Conservation (phyloP, 2,797 vertebrate genomes). For the Tinamus major region DNA sequence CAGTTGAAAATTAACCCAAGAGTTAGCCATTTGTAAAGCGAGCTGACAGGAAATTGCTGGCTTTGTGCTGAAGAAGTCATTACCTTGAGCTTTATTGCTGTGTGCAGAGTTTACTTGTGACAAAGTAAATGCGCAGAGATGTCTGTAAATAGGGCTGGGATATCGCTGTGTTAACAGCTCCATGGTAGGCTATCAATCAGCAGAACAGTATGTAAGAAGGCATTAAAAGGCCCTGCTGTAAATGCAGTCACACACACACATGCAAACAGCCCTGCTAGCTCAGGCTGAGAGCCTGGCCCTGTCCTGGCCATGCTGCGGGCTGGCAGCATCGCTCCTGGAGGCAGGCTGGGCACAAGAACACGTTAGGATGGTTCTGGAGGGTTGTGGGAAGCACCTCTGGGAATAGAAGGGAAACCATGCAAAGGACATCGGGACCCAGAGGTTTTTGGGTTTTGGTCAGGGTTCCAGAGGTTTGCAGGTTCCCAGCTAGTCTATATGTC, state of each 20-base stretch:
- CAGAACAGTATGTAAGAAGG: neutral
- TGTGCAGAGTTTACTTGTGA: conserved; percentile 71
- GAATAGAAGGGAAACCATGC: neutral
- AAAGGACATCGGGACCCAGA: neutral
- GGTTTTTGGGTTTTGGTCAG: neutral
- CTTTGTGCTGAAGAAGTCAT: conserved; percentile 76
- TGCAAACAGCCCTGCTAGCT: accelerated
- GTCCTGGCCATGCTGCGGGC: neutral
- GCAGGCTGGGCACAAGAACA: neutral
- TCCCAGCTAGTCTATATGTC: neutral
- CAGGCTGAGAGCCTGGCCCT: accelerated
- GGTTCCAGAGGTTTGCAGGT: neutral
- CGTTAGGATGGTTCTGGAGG: accelerated
- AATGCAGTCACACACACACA: neutral
- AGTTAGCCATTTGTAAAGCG: conserved; percentile 69
- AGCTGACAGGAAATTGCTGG: conserved; percentile 75
- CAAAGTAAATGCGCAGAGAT: conserved; percentile 74
- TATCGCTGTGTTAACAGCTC: conserved; percentile 64
- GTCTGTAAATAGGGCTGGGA: conserved; percentile 66
- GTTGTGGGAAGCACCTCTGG: no score
- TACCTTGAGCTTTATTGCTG: conserved; percentile 77
- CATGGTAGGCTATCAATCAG: conserved; percentile 65
- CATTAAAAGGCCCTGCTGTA: neutral
- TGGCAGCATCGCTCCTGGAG: neutral
- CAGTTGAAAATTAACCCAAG: conserved; percentile 70